Evolutionary conservation across 2,113 vertebrate species (phyloP).

Genomic region (Onychorhynchus coronatus): DNA sequence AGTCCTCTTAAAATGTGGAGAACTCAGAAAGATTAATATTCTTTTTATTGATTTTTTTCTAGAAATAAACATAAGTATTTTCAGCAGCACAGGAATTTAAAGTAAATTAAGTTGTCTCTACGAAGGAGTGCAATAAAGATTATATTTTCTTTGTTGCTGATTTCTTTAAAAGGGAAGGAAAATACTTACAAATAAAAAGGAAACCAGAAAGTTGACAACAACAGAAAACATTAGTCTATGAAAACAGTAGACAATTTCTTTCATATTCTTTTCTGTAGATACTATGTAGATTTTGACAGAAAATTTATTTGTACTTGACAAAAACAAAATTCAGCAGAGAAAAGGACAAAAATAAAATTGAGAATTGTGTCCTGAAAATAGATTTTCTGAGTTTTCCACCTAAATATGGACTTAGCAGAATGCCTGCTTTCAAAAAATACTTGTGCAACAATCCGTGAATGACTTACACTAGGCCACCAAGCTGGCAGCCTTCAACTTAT

Average conservation of each 20-base stretch:
- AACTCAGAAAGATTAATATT: neutral
- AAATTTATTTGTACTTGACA: neutral
- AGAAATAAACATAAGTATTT: neutral
- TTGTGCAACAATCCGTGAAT: rapidly evolving
- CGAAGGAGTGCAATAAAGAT: neutral
- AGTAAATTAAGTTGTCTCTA: neutral
- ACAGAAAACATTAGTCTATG: neutral
- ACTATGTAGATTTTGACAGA: neutral
- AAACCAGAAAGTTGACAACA: neutral
- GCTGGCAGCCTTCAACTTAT: neutral
- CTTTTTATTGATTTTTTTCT: neutral
- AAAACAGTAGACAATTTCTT: neutral
- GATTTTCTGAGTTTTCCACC: neutral
- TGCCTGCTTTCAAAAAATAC: neutral
- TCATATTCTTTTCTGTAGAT: neutral
- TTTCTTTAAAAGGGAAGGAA: neutral
- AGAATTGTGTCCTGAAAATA: neutral
- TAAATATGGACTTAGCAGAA: neutral
- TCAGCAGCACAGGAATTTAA: neutral
- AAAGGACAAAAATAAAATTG: neutral
- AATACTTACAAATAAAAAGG: neutral
- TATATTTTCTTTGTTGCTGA: neutral
- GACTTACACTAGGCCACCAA: neutral
- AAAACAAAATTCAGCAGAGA: neutral
- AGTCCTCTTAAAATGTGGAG: neutral